A percentile compares a stretch with the other conserved stretches of the same genome.
Evolutionary conservation across 2,797 vertebrate genomes (phyloP).

Genomic region (Rachycentron canadum): DNA sequence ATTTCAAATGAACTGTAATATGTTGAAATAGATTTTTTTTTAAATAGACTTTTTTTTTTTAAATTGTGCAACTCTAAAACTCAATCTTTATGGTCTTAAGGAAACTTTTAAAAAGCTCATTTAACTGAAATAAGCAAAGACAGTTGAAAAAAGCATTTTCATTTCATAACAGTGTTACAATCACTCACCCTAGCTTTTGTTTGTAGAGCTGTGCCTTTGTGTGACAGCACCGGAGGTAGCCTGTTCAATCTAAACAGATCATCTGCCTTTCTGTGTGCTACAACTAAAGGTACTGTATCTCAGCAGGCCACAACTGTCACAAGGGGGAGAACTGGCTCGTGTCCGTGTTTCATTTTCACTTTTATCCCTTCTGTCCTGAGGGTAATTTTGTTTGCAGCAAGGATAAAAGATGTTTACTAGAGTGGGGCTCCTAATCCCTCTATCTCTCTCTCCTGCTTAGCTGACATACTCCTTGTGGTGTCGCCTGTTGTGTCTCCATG

Average conservation of each 20-base stretch:
- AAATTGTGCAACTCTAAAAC: not conserved
- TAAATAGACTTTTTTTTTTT: too few relatives aligned
- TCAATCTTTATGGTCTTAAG: not conserved
- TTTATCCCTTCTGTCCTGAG: not conserved
- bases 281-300: conserved; percentile 76
- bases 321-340: not conserved
- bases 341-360: conserved; percentile 13
- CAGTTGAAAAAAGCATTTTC: too few relatives aligned
- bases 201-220: conserved; percentile 22
- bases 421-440: conserved; percentile 32
- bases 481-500: conserved; percentile 77
- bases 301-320: not conserved
- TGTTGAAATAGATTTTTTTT: not conserved
- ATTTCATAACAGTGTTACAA: not conserved
- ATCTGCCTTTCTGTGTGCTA: conserved; percentile 79
- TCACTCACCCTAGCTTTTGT: conserved; percentile 2
- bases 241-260: conserved; percentile 10
- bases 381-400: conserved; percentile 19
- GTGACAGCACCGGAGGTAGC: not conserved
- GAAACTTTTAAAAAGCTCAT: not conserved
- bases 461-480: conserved; percentile 80
- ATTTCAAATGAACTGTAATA: not conserved
- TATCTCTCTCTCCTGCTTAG: conserved; percentile 53
- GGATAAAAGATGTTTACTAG: conserved; percentile 18
- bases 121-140: too few relatives aligned